phyloP scores from a whole-genome alignment of 2,113 vertebrate genomes.

The Sterna hirundo region DNA sequence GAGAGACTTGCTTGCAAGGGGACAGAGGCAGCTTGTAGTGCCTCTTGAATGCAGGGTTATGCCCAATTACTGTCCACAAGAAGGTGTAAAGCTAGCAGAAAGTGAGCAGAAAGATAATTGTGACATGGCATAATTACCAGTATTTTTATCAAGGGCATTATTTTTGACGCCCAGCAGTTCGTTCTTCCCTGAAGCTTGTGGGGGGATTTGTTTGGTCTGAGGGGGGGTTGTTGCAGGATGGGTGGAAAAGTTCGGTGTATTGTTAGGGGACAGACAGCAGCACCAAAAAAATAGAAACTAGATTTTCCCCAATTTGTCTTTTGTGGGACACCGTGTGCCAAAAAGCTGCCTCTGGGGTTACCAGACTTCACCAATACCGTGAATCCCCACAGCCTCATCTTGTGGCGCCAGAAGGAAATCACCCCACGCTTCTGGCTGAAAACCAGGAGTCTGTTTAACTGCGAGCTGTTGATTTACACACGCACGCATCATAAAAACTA shows the following conservation, averaged over 20 bases:
- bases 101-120: not conserved
- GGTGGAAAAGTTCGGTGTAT: not conserved
- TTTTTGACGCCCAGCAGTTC: not conserved
- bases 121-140: not conserved
- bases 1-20: not conserved
- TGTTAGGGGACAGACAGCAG: not conserved
- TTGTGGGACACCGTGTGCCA: not conserved
- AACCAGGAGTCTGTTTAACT: too few species aligned
- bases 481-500: too few species aligned
- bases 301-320: not conserved
- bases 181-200: not conserved
- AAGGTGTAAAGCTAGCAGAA: not conserved
- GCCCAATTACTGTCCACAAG: not conserved
- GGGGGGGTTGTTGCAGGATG: not conserved
- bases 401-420: not conserved
- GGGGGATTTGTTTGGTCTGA: not conserved
- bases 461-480: too few species aligned
- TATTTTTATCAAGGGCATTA: not conserved
- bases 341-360: not conserved
- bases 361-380: rapidly evolving
- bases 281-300: too few species aligned
- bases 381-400: not conserved
- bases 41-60: not conserved
- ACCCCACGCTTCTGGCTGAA: rapidly evolving
- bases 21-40: not conserved